A percentile compares a stretch with the other conserved stretches of the same genome.
Conservation (phyloP, 2,113 vertebrate genomes). For the Lagopus leucura region DNA sequence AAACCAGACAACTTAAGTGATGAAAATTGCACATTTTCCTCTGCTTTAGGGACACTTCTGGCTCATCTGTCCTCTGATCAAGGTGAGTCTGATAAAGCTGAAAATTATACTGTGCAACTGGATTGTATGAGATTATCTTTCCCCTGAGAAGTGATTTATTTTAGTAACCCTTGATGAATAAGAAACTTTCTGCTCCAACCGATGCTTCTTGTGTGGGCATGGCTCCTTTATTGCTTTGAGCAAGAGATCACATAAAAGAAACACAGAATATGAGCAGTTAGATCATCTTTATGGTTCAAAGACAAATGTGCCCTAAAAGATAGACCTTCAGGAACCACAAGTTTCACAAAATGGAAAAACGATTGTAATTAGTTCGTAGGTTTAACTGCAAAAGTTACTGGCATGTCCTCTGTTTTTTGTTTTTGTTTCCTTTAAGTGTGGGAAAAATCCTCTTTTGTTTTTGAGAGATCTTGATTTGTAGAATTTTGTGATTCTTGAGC, state of each 20-base stretch:
- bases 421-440: background rate
- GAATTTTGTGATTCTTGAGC: constrained; percentile 42
- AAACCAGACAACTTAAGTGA: constrained; percentile 49
- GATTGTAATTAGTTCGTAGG: background rate
- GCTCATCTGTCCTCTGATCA: constrained; percentile 61
- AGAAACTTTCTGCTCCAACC: constrained; percentile 28
- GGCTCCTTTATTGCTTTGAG: constrained; percentile 29
- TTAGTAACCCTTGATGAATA: constrained; percentile 58
- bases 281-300: constrained; percentile 36
- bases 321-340: background rate
- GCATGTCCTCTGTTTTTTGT: constrained; percentile 65
- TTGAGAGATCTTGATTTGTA: constrained; percentile 22
- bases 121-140: constrained; percentile 47
- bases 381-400: constrained; percentile 67
- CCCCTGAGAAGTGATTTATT: constrained; percentile 63
- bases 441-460: constrained; percentile 57
- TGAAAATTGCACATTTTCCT: constrained; percentile 39
- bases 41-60: constrained; percentile 43
- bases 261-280: background rate
- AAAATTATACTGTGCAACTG: constrained; percentile 47
- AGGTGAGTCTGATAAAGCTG: constrained; percentile 62
- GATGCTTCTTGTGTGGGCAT: background rate
- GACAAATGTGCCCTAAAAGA: background rate
- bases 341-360: background rate
- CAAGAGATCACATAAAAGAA: constrained; percentile 7